phyloP scores from a whole-genome alignment of 2,888 invertebrate species.

The Dusona sp. region DNA sequence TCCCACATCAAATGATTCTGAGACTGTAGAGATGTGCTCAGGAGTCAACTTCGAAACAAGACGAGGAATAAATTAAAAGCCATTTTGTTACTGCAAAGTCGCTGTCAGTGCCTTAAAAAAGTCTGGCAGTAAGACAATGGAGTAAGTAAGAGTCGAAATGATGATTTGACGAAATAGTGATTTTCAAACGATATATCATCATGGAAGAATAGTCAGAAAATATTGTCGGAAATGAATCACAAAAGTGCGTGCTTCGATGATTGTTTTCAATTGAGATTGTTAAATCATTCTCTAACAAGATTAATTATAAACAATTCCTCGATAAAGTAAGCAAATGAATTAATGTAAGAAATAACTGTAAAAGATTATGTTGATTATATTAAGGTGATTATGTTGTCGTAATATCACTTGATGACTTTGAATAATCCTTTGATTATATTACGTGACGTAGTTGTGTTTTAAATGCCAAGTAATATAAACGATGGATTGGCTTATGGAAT shows the following conservation, averaged over 20 bases:
- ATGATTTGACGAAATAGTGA: neutral
- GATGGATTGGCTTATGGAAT: neutral
- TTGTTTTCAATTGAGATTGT: neutral
- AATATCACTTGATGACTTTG: neutral
- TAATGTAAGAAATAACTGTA: no score
- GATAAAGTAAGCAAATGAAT: neutral
- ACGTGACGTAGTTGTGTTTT: neutral
- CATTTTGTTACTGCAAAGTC: constrained; percentile 5
- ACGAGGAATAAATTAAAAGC: neutral
- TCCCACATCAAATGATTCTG: neutral
- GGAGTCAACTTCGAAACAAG: neutral
- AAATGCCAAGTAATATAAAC: neutral
- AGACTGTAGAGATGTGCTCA: neutral
- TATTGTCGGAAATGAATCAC: neutral
- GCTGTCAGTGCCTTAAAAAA: neutral
- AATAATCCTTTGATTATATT: neutral
- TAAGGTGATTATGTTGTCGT: neutral
- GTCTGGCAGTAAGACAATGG: neutral
- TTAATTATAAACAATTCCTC: neutral
- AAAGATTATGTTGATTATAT: no score
- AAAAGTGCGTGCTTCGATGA: neutral
- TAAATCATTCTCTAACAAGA: neutral
- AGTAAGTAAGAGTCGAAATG: neutral
- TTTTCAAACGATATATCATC: neutral
- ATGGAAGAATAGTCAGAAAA: neutral